Conservation (phyloP, 2,113 vertebrate genomes). For the Poicephalus gulielmi region DNA sequence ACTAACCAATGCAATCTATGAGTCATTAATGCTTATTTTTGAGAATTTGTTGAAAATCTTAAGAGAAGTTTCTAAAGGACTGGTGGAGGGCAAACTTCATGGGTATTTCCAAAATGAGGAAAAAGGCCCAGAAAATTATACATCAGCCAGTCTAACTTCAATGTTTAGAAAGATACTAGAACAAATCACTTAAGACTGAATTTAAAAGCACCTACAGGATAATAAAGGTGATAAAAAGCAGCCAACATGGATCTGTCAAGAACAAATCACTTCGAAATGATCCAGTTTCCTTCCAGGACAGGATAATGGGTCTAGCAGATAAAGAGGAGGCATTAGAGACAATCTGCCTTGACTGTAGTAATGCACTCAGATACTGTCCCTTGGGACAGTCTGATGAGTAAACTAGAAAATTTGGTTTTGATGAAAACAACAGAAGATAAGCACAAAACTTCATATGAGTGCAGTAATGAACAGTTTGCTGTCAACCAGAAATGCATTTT, state of each 20-base stretch:
- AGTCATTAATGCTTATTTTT: neutral
- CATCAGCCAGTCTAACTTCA: neutral
- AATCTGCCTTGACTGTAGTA: neutral
- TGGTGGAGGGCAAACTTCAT: neutral
- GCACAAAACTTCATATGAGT: neutral
- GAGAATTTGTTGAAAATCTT: neutral
- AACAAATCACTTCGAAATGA: slow-evolving; percentile 41
- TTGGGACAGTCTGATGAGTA: neutral
- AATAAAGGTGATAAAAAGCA: slow-evolving; percentile 44
- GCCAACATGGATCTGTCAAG: slow-evolving; percentile 21
- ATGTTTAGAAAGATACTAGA: neutral
- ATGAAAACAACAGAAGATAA: neutral
- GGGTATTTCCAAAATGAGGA: neutral
- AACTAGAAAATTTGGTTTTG: neutral
- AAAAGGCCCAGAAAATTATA: neutral
- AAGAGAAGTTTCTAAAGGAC: neutral
- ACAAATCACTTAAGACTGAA: slow-evolving; percentile 9
- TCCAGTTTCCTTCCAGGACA: neutral
- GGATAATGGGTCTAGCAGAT: neutral
- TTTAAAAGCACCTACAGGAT: slow-evolving; percentile 26
- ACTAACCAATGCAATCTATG: neutral
- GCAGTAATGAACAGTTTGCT: neutral
- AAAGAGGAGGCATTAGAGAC: neutral
- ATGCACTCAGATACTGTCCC: neutral
- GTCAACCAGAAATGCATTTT: neutral